Evolutionary conservation across 2,113 vertebrate species (phyloP), one percentile per base, ranked within the genome.

Genomic region (Aptenodytes patagonicus): DNA sequence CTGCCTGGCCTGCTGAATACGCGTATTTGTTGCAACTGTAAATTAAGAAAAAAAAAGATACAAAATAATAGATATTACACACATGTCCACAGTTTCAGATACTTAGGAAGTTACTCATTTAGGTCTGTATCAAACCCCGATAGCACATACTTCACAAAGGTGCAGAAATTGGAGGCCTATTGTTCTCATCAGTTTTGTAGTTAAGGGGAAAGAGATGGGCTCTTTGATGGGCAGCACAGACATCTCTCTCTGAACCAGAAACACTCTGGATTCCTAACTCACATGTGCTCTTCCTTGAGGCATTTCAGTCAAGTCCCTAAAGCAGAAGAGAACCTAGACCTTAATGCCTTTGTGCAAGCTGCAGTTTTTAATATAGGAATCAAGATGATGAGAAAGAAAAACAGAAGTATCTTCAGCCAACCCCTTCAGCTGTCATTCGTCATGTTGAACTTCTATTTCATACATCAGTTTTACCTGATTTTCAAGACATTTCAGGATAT

Each of bases 21-120:
- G 29, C 9, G 0, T 97, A 97, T 60, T 76, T 95, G 89, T 49
- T 72, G 66, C 5, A 7, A 34, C 97, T 98, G 97, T n/a, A 92
- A 97, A 91, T 73, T 32, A 83, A 96, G 88, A 52, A 17, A 40
- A 66, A 83, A 83, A 87, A 49, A 65, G 12, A 71, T 5, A 72
- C 3, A 51, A 70, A 87, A 47, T 20, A 71, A n/a, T 17, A 60
- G 29, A 6, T 15, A 26, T 80, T 81, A 69, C 54, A 69, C 19
- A 51, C 18, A 7, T 1, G 0, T n/a, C 36, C 68, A 11, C 13
- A 46, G 58, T 34, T 69, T 87, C 75, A 91, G 57, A 8, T 32
- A 40, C 21, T 60, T n/a, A 17, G 42, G 20, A 36, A 64, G 17
- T 72, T 79, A 25, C 29, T 75, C 54, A 47, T 15, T 55, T 36